These are phyloP conservation scores for Orussus abietinus DNA, from an alignment of 1,140 invertebrate species.

Conservation along the genomic window DNA sequence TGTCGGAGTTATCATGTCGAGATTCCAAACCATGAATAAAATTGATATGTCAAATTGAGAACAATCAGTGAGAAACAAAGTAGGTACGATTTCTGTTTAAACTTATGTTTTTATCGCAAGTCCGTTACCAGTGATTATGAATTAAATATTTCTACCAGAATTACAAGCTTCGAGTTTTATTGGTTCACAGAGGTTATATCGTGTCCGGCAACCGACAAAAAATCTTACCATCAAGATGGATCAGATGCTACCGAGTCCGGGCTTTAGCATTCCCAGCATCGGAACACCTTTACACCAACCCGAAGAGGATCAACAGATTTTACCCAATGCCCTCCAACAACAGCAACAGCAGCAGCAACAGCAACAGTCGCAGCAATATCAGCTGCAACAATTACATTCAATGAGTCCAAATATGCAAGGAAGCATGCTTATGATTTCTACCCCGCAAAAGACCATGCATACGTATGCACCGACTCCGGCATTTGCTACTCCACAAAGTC, in stretches of 20 bases:
- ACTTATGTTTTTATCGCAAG: too few relatives aligned
- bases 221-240: constrained; percentile 74
- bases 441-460: constrained; percentile 68
- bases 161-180: too few relatives aligned
- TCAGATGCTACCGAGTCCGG: constrained; percentile 86
- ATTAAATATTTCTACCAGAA: too few relatives aligned
- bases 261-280: constrained; percentile 84
- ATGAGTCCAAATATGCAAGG: constrained; percentile 54
- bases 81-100: too few relatives aligned
- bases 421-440: constrained; percentile 53
- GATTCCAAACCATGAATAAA: too few relatives aligned
- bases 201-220: too few relatives aligned
- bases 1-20: too few relatives aligned
- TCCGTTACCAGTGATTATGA: too few relatives aligned
- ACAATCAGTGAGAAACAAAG: too few relatives aligned
- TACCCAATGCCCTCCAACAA: constrained; percentile 76
- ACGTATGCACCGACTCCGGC: constrained; percentile 61
- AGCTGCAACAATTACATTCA: constrained; percentile 58
- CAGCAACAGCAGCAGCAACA: constrained; percentile 60
- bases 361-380: constrained; percentile 34
- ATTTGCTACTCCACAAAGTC: constrained; percentile 68
- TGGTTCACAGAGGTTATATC: too few relatives aligned
- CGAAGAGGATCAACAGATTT: constrained; percentile 85
- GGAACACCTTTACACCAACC: constrained; percentile 85
- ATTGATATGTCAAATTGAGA: too few relatives aligned